Evolutionary conservation across 2,797 vertebrate species (phyloP), one percentile per base, ranked within the genome.

Genomic region (Distichodus sexfasciatus): DNA sequence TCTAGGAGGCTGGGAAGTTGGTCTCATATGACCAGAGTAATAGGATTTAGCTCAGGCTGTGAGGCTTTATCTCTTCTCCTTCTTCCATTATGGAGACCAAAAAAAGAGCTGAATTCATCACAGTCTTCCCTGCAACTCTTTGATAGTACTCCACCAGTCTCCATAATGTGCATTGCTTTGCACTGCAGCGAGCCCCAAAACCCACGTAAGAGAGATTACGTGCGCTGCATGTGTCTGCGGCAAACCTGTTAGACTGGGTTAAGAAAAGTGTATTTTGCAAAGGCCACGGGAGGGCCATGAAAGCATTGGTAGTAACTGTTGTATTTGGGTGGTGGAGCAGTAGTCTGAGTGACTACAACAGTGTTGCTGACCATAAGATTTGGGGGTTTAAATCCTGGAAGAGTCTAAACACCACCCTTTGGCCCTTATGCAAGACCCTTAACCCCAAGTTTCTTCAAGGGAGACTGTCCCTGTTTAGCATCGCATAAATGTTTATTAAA

Each of bases 1-100:
- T 72, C 36, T 33, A 35, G 55, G 15, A 57, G 17, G 47, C 40
- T 66, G 38, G 35, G 36, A 72, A 61, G 28, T 60, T 55, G 23
- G 67, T 76, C 67, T 76, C 54, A 67, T 58, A 58, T 50, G 50
- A 70, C 46, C 31, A 58, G 6, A 35, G 59, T 70, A 79, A 72
- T 60, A 60, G 3, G 10, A 65, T 76, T 65, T 60, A 64, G 21
- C 66, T 35, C 31, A 69, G 51, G 35, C 38, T 47, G 40, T 17
- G 23, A 44, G 69, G 48, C 33, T 51, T 67, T 50, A 60, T 63
- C 40, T 54, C 31, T 36, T 68, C 17, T 10, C 40, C 24, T 72
- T 65, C 28, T 44, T 57, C 50, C 48, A 59, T 75, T 72, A 66
- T 41, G 53, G 63, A 79, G 10, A 15, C n/a, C 8, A 43, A 48